Conservation (phyloP, 2,113 vertebrate genomes). For the Ceyx margarethae region DNA sequence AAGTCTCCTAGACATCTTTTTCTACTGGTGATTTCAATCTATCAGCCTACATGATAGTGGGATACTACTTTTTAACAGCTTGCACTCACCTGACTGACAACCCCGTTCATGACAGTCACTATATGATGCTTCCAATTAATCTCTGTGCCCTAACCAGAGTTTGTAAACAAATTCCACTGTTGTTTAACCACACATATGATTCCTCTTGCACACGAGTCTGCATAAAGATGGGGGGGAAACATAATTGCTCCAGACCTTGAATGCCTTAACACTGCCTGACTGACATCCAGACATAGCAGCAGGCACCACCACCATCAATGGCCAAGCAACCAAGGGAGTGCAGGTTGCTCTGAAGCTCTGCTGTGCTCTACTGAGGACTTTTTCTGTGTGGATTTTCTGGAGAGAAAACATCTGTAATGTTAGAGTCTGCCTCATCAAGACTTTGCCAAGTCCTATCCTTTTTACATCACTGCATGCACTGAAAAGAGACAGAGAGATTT, state of each 20-base stretch:
- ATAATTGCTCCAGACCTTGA: background rate
- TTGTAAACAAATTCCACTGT: background rate
- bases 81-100: background rate
- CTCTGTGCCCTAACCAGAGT: background rate
- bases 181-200: background rate
- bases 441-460: background rate
- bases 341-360: background rate
- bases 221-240: background rate
- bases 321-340: background rate
- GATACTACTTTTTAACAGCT: background rate
- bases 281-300: background rate
- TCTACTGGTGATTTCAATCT: background rate
- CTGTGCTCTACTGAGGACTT: background rate
- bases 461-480: conserved; percentile 45
- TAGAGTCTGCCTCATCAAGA: conserved; percentile 48
- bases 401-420: background rate
- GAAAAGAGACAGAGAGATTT: background rate
- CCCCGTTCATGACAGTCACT: background rate
- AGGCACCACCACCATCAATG: background rate
- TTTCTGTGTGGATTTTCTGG: background rate
- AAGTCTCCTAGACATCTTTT: background rate
- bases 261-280: background rate
- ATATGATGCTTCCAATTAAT: background rate
- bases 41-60: background rate
- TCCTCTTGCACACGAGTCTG: background rate